phyloP scores from a whole-genome alignment of 37 sponge, comb jelly and placozoan species.

The Geodia barretti region DNA sequence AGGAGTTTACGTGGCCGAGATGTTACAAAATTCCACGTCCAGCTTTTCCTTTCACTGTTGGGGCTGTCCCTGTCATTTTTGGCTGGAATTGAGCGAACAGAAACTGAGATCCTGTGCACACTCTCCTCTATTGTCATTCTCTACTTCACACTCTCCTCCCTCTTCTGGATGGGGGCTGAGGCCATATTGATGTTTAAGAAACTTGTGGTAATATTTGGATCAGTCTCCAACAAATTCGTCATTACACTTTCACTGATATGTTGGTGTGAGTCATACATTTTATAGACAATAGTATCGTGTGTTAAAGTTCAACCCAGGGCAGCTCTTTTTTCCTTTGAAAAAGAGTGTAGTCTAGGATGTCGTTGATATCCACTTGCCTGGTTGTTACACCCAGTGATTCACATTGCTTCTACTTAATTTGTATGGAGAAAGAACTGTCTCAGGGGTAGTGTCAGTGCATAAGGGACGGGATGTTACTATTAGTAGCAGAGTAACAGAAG shows the following conservation, averaged over 20 bases:
- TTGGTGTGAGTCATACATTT: constrained; percentile 27
- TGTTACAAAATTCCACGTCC: constrained; percentile 17
- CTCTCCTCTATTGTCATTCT: constrained; percentile 21
- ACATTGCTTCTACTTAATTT: too few relatives aligned
- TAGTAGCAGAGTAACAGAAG: too few relatives aligned
- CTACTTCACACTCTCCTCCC: constrained; percentile 30
- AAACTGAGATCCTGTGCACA: constrained; percentile 21
- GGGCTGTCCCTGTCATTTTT: constrained; percentile 22
- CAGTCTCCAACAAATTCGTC: not conserved
- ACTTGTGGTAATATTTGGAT: constrained; percentile 26
- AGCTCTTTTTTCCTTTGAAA: too few relatives aligned
- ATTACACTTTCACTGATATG: constrained; percentile 22
- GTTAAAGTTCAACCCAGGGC: too few relatives aligned
- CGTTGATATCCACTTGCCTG: too few relatives aligned
- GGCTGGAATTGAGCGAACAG: constrained; percentile 26
- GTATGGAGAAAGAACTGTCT: too few relatives aligned
- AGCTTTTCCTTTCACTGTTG: constrained; percentile 26
- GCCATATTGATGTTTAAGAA: constrained; percentile 36
- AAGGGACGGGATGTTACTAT: too few relatives aligned
- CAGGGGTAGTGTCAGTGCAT: too few relatives aligned
- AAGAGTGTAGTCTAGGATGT: too few relatives aligned
- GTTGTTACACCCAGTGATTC: too few relatives aligned
- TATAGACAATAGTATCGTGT: not conserved
- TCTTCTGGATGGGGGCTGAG: constrained; percentile 38
- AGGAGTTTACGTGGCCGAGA: constrained; percentile 11